These are phyloP conservation scores for Drosophila kohkoa DNA, from an alignment of 1,140 invertebrate genomes.

Conservation along the genomic window DNA sequence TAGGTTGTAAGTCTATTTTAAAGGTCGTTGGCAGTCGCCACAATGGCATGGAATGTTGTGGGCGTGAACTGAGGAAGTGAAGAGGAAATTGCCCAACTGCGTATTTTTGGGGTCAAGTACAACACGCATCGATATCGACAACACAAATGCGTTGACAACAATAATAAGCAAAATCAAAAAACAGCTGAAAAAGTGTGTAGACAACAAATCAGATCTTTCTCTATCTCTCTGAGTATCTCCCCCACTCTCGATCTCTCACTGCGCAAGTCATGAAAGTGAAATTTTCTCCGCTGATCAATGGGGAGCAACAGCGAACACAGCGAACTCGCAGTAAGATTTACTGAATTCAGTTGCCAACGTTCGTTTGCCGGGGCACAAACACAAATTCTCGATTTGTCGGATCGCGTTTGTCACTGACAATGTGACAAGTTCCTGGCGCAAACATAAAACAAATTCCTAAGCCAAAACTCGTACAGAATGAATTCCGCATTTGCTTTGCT, in stretches of 20 bases:
- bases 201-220: not conserved
- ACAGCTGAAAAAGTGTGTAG: not conserved
- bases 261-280: constrained; percentile 54
- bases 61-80: not conserved
- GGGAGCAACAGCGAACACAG: constrained; percentile 28
- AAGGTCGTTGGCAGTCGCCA: constrained; percentile 19
- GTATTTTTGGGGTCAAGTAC: constrained; percentile 38
- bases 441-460: not conserved
- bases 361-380: constrained; percentile 61
- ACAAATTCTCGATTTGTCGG: constrained; percentile 15
- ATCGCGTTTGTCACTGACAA: constrained; percentile 27
- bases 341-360: constrained; percentile 63
- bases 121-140: not conserved
- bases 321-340: constrained; percentile 20
- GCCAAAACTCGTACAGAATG: constrained; percentile 34
- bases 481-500: constrained; percentile 26
- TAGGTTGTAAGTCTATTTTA: constrained; percentile 19
- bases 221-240: constrained; percentile 1
- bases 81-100: constrained; percentile 2
- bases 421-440: constrained; percentile 28
- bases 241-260: constrained; percentile 10
- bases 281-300: constrained; percentile 9
- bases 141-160: constrained; percentile 3
- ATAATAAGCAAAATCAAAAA: not conserved
- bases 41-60: not conserved